Evolutionary conservation across 2,888 invertebrate species (phyloP).

Genomic region (Chamaedrilus cognettii): DNA sequence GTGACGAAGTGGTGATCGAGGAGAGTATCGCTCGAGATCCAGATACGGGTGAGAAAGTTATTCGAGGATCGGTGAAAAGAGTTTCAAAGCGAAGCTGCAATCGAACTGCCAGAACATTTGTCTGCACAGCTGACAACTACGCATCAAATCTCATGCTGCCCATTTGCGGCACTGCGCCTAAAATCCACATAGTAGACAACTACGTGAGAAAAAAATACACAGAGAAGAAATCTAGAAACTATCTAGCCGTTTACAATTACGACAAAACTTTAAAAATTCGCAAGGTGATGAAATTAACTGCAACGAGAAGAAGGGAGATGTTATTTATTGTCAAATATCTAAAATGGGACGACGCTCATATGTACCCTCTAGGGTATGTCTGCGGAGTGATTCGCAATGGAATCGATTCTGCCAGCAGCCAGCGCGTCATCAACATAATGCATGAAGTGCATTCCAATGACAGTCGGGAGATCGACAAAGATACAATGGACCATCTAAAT

Average conservation of each 20-base stretch:
- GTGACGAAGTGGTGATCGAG: slow-evolving; percentile 23
- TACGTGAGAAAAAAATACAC: too few species aligned
- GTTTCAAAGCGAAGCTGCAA: slow-evolving; percentile 44
- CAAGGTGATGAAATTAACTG: slow-evolving; percentile 42
- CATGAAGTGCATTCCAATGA: slow-evolving; percentile 40
- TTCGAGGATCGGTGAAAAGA: slow-evolving; percentile 46
- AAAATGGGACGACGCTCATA: slow-evolving; percentile 44
- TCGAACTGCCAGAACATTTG: slow-evolving; percentile 42
- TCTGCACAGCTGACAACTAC: slow-evolving; percentile 45
- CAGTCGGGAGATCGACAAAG: slow-evolving; percentile 46
- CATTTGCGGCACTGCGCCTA: slow-evolving; percentile 43
- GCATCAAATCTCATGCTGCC: slow-evolving; percentile 49
- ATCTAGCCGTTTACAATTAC: slow-evolving; percentile 39
- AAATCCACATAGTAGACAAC: slow-evolving; percentile 16
- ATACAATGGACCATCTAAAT: slow-evolving; percentile 34
- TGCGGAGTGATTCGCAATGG: slow-evolving; percentile 45
- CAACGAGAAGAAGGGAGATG: slow-evolving; percentile 36
- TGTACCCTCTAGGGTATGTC: slow-evolving; percentile 47
- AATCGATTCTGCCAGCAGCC: slow-evolving; percentile 37
- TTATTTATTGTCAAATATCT: slow-evolving; percentile 50
- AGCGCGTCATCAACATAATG: slow-evolving; percentile 45
- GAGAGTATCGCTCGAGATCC: background rate
- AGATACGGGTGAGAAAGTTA: slow-evolving; percentile 7
- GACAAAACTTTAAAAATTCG: slow-evolving; percentile 41
- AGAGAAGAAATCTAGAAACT: background rate